Percentiles rank a stretch among this genome's conserved stretches.
Conservation (phyloP, 2,888 invertebrate species). For the Leptarthrus brevirostris region DNA sequence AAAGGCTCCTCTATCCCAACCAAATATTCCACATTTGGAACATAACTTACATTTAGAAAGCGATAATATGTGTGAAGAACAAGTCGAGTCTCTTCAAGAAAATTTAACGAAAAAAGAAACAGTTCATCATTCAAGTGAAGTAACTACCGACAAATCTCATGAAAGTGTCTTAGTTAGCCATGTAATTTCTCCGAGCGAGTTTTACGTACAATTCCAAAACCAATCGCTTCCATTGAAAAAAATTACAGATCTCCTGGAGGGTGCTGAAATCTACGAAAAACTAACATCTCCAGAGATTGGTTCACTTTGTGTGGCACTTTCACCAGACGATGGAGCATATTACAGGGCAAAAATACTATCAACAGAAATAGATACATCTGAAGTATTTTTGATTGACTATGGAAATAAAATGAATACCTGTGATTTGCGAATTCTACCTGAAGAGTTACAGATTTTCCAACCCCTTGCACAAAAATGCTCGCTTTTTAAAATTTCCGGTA, state of each 20-base stretch:
- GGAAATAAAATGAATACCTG: slow-evolving; percentile 72
- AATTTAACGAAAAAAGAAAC: too few relatives aligned
- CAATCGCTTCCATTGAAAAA: slow-evolving; percentile 59
- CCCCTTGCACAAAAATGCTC: slow-evolving; percentile 60
- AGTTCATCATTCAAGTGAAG: too few relatives aligned
- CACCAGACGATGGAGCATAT: slow-evolving; percentile 84
- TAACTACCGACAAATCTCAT: not conserved
- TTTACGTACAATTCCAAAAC: slow-evolving; percentile 77
- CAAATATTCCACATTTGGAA: too few relatives aligned
- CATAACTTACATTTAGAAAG: too few relatives aligned
- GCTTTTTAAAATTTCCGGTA: slow-evolving; percentile 58
- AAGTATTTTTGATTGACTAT: slow-evolving; percentile 78
- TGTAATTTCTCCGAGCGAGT: slow-evolving; percentile 75
- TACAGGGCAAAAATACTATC: slow-evolving; percentile 89
- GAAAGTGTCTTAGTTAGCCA: slow-evolving; percentile 75
- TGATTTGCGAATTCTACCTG: slow-evolving; percentile 72
- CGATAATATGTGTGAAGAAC: too few relatives aligned
- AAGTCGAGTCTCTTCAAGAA: too few relatives aligned
- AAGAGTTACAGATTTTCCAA: slow-evolving; percentile 67
- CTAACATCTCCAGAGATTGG: slow-evolving; percentile 38
- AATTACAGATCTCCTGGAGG: slow-evolving; percentile 60
- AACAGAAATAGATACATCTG: slow-evolving; percentile 75
- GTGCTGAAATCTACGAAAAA: slow-evolving; percentile 55
- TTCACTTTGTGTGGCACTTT: slow-evolving; percentile 78
- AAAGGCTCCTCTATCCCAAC: too few relatives aligned